A percentile compares a stretch with the other conserved stretches of the same genome.
Conservation (phyloP, 1,140 invertebrate genomes). For the Alviniconcha marisindica region DNA sequence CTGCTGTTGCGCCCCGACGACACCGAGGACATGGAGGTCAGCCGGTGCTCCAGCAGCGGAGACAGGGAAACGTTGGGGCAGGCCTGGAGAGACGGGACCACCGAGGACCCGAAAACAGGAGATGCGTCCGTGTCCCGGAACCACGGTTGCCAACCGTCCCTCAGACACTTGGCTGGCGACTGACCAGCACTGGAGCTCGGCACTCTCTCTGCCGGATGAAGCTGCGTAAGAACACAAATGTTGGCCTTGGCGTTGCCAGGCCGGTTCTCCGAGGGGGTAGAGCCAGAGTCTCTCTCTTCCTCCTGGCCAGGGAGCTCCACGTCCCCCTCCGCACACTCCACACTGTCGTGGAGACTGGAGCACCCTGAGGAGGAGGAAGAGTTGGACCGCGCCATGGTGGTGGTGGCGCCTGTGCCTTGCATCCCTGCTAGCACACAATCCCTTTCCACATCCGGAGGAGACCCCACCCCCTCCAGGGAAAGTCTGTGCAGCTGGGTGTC, state of each 20-base stretch:
- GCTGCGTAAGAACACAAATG: no score
- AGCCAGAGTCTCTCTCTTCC: constrained; percentile 10
- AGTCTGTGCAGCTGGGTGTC: constrained; percentile 22
- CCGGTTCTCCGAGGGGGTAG: not conserved
- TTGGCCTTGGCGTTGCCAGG: no score
- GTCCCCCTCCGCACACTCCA: constrained; percentile 28
- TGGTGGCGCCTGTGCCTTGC: not conserved
- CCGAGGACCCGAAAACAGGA: not conserved
- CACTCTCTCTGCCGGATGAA: not conserved
- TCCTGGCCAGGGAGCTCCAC: constrained; percentile 4
- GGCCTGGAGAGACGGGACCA: not conserved
- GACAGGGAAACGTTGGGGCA: constrained; percentile 74
- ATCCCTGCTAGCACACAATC: not conserved
- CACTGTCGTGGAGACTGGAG: constrained; percentile 39
- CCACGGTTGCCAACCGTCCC: not conserved
- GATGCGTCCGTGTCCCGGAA: not conserved
- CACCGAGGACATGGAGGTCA: constrained; percentile 65
- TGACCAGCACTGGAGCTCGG: not conserved
- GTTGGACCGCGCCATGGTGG: constrained; percentile 31
- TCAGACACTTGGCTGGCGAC: not conserved
- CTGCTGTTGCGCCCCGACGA: constrained; percentile 73
- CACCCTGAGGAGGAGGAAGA: constrained; percentile 31
- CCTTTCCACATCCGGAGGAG: not conserved
- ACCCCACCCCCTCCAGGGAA: constrained; percentile 12
- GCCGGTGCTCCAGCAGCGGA: constrained; percentile 65